phyloP scores from a whole-genome alignment of 35 echinoderm and acorn worm species.

The Apostichopus parvimensis region DNA sequence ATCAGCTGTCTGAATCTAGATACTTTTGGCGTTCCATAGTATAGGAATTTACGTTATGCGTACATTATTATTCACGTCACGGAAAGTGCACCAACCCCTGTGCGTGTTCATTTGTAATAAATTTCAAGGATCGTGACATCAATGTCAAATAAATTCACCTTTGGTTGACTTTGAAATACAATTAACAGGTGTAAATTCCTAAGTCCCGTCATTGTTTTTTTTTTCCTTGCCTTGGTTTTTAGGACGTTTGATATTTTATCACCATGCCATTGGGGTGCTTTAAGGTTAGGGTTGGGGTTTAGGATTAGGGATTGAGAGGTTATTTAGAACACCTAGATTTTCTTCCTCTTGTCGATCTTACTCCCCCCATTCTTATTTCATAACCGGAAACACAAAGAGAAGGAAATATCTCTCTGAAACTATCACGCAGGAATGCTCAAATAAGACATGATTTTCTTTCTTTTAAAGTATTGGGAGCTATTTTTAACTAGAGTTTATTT shows the following conservation, averaged over 20 bases:
- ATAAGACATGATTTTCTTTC: no score
- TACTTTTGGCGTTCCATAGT: no score
- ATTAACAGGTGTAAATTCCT: background rate
- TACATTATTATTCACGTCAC: background rate
- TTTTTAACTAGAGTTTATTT: no score
- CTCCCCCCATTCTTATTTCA: no score
- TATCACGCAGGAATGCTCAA: no score
- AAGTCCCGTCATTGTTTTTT: background rate
- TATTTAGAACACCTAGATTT: background rate
- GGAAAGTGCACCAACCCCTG: background rate
- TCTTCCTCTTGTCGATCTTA: background rate
- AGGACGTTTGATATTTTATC: background rate
- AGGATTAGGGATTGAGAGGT: background rate
- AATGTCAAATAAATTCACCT: background rate
- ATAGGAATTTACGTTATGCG: background rate
- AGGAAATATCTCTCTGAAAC: no score
- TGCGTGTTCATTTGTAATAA: background rate
- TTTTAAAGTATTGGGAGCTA: no score
- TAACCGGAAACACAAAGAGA: no score
- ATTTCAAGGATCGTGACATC: background rate
- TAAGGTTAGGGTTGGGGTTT: no score
- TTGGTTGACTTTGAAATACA: background rate
- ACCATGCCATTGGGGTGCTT: background rate
- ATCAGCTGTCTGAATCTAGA: no score
- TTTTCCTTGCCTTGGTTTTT: background rate